These are phyloP conservation scores for Cheirogaleus medius DNA, from an alignment of 2,113 vertebrate genomes.

Conservation along the genomic window DNA sequence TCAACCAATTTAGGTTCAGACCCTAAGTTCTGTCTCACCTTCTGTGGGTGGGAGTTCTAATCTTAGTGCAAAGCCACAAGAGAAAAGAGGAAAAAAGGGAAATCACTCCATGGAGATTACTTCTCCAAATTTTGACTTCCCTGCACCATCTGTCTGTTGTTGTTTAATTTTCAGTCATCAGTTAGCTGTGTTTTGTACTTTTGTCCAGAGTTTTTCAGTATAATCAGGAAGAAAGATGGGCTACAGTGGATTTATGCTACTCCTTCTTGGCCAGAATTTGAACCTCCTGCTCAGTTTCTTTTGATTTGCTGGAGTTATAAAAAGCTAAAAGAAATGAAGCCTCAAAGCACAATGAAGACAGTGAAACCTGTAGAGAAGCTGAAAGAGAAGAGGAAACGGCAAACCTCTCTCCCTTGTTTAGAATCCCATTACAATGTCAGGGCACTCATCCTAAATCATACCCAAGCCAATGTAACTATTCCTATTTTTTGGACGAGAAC, in stretches of 20 bases:
- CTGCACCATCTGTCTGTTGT: not conserved
- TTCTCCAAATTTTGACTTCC: not conserved
- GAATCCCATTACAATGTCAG: not conserved
- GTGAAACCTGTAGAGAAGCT: not conserved
- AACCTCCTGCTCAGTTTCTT: not conserved
- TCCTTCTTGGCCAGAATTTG: not conserved
- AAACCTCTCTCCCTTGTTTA: not conserved
- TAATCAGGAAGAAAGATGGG: not conserved
- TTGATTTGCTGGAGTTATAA: not conserved
- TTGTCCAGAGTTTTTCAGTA: not conserved
- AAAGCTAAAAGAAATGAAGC: not conserved
- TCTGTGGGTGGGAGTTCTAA: not conserved
- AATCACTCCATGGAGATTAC: not conserved
- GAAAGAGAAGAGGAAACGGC: not conserved
- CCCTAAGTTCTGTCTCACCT: not conserved
- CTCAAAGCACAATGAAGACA: not conserved
- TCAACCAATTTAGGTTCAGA: not conserved
- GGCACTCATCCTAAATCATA: not conserved
- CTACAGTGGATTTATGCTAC: not conserved
- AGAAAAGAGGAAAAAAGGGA: not conserved
- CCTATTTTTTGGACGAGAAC: not conserved
- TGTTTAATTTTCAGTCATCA: not conserved
- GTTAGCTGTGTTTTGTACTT: not conserved
- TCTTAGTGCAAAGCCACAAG: not conserved
- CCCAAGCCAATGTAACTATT: not conserved